Base-by-base conservation (phyloP, 1,140 invertebrate species). In the Rhopalosiphum padi region DNA sequence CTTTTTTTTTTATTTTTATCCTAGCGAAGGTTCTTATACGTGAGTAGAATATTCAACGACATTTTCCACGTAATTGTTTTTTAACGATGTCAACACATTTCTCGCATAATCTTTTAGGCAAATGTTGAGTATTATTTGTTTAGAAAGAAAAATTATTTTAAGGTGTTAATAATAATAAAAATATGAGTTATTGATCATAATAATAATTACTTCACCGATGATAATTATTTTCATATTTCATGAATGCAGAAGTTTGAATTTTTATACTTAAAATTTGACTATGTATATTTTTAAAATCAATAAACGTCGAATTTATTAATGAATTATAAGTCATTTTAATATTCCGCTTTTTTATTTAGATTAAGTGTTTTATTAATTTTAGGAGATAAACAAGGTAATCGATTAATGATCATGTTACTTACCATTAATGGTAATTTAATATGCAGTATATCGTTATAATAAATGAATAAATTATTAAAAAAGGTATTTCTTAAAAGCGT, bases 61-160 rank as follows among this genome's bases (percentile, higher is more conserved):
- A 60, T 90, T 90, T 90, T 68, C 25, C 15, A 30, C 55, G 89
- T 90, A 90, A 90, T 90, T 90, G 89, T 90, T 90, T 90, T 90
- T 90, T 90, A 90, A 90, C 55, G 89, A 90, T n/a, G 37, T n/a
- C 89, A 68, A 68, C 53, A 68, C 53, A 60, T 41, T 60, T 41
- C 48, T 30, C 6, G 53, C 60, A 55, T 35, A 48, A 77, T 48
- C 30, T 48, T 30, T 15, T 18, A n/a, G 60, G 30, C 35, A 48
- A 85, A 41, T 43, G 83, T 37, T 85, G 23, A 85, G 43, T 85
- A 85, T 77, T 77, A 60, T 83, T 77, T 85, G 23, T 43, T 85
- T 85, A 22, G 37, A 85, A 85, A 43, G 8, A 85, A n/a, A n/a
- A n/a, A n/a, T 18, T 77, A n/a, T 77, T 35, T n/a, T 77, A 18